Percentiles rank a stretch among this genome's conserved stretches.
Evolutionary conservation across 2,113 vertebrate genomes (phyloP).

Genomic region (Apteryx mantelli): DNA sequence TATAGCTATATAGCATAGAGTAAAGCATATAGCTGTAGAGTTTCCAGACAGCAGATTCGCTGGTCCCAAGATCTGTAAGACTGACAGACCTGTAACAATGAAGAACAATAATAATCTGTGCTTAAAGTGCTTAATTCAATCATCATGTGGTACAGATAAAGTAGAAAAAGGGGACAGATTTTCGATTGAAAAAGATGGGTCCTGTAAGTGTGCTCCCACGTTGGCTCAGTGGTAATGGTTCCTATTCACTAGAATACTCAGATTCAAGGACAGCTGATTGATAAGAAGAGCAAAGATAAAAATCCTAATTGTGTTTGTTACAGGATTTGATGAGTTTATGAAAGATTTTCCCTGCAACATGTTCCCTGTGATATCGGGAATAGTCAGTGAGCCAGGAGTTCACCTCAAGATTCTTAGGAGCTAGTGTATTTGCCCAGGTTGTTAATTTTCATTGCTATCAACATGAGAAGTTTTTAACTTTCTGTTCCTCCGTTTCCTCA

Average conservation of each 20-base stretch:
- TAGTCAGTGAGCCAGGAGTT: background rate
- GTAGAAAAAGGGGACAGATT: background rate
- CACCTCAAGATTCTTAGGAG: background rate
- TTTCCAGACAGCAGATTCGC: background rate
- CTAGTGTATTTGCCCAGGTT: background rate
- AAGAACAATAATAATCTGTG: background rate
- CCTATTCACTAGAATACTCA: background rate
- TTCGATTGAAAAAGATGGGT: background rate
- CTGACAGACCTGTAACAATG: background rate
- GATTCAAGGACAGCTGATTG: background rate
- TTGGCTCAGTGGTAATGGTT: background rate
- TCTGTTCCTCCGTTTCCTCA: background rate
- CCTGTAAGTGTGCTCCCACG: background rate
- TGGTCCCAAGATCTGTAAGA: background rate
- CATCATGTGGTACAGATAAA: background rate
- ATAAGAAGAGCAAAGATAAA: background rate
- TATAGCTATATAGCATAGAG: too few relatives aligned
- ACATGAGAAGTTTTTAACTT: background rate
- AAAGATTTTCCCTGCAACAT: background rate
- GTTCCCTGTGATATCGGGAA: background rate
- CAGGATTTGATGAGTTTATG: background rate
- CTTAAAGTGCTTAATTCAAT: background rate
- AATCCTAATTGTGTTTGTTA: background rate
- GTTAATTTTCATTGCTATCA: background rate
- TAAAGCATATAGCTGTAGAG: background rate